Base-by-base conservation (phyloP, 2,797 vertebrate species). In the Ficedula albicollis region DNA sequence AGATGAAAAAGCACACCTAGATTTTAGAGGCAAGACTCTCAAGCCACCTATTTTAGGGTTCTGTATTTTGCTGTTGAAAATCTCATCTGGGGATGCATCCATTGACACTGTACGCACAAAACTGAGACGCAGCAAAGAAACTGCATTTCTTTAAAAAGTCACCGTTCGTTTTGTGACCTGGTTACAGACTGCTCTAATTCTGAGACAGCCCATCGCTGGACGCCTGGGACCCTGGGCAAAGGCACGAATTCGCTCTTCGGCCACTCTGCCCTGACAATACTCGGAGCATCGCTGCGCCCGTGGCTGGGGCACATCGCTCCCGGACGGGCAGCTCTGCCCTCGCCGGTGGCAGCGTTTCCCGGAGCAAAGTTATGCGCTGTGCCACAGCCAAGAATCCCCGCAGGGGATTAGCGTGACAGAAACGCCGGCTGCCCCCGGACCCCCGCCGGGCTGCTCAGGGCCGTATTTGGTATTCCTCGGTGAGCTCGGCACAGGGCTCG, bases 211-310 rank as follows among this genome's bases (percentile, higher is more conserved):
- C 41, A 69, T 26, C 19, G 70, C 25, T 25, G 49, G 78, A 56
- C 54, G 75, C 38, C 58, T 2, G 77, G 15, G 46, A 78, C 34
- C 7, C 8, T 9, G 48, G 70, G 63, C 43, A 51, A 55, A 58
- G 22, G 55, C 38, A n/a, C 0, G 16, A 62, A 64, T 21, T 43
- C n/a, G 25, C 30, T 41, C 36, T 21, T 21, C 5, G 2, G 64
- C 25, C 55, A 7, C 68, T 64, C 5, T 4, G 26, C 41, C 70
- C 32, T 4, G 29, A 10, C 69, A 26, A 32, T 9, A 12, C 30
- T 4, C 4, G 10, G 12, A 11, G 21, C 32, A 1, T 0, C 0
- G 36, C 2, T 36, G 49, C 2, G 8, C 44, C 62, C 7, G 23
- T 1, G 46, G 20, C 69, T 22, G 25, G 29, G 49, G 38, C 73